These are phyloP conservation scores for Caenorhabditis sp. DNA, from an alignment of 2,888 invertebrate species.

Conservation along the genomic window DNA sequence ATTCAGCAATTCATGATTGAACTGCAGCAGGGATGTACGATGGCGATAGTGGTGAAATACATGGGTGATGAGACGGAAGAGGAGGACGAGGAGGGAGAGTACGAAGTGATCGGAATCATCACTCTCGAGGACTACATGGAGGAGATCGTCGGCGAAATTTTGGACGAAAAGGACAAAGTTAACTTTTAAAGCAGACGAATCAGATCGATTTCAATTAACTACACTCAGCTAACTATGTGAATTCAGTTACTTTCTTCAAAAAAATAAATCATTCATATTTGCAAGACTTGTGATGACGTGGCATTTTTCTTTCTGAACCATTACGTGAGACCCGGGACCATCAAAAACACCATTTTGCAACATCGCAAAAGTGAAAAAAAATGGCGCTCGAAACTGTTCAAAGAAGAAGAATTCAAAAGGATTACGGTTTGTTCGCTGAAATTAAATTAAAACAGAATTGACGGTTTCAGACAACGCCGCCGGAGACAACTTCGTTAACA, in stretches of 20 bases:
- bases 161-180: slow-evolving; percentile 60
- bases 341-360: no score
- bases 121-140: slow-evolving; percentile 65
- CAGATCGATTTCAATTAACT: no score
- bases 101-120: slow-evolving; percentile 58
- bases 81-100: slow-evolving; percentile 8
- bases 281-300: no score
- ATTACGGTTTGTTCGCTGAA: slow-evolving; percentile 5
- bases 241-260: no score
- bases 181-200: no score
- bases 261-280: no score
- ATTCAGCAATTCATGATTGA: slow-evolving; percentile 56
- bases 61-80: no score
- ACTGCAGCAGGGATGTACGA: slow-evolving; percentile 57
- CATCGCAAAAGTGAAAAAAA: background rate
- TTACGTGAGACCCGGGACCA: no score
- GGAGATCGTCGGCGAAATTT: slow-evolving; percentile 63
- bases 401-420: slow-evolving; percentile 10
- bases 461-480: slow-evolving; percentile 34
- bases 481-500: slow-evolving; percentile 15
- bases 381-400: slow-evolving; percentile 2
- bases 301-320: no score
- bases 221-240: no score
- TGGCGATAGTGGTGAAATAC: slow-evolving; percentile 58
- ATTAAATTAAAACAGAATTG: no score